Evolutionary conservation across 64 coral and sea anemone genomes (phyloP).

Genomic region (Montipora efflorescens): DNA sequence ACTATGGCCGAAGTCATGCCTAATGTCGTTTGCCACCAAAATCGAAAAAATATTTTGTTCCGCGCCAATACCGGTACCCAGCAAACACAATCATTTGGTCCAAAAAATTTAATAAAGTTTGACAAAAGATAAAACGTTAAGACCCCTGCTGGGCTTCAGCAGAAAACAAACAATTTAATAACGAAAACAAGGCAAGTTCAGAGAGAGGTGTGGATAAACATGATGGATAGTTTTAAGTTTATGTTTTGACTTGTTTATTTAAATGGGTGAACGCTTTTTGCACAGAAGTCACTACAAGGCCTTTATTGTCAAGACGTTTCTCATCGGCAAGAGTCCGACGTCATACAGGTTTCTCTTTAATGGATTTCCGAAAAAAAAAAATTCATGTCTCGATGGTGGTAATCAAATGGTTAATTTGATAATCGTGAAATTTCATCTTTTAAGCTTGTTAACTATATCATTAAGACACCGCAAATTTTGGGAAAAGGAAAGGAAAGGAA

Average conservation of each 20-base stretch:
- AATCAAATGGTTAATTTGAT: too few relatives aligned
- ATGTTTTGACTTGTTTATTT: too few relatives aligned
- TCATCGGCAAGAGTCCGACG: background rate
- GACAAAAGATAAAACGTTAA: background rate
- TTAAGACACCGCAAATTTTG: too few relatives aligned
- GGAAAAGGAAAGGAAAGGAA: too few relatives aligned
- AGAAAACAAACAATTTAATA: conserved; percentile 35
- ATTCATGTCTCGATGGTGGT: too few relatives aligned
- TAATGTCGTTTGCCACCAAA: background rate
- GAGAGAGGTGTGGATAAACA: background rate
- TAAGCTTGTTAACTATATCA: too few relatives aligned
- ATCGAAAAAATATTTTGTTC: background rate
- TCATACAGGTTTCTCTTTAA: background rate
- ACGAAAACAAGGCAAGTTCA: background rate
- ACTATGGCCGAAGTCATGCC: background rate
- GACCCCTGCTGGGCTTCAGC: background rate
- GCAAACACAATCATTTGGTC: background rate
- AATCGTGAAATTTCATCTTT: too few relatives aligned
- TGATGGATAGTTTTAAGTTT: background rate
- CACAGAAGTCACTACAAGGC: background rate
- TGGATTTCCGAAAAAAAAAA: background rate
- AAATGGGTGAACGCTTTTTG: too few relatives aligned
- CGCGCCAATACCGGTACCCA: background rate
- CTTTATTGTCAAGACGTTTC: background rate
- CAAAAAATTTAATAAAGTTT: background rate